phyloP scores from a whole-genome alignment of 2,797 vertebrate genomes.

The Premnoplex brunnescens region DNA sequence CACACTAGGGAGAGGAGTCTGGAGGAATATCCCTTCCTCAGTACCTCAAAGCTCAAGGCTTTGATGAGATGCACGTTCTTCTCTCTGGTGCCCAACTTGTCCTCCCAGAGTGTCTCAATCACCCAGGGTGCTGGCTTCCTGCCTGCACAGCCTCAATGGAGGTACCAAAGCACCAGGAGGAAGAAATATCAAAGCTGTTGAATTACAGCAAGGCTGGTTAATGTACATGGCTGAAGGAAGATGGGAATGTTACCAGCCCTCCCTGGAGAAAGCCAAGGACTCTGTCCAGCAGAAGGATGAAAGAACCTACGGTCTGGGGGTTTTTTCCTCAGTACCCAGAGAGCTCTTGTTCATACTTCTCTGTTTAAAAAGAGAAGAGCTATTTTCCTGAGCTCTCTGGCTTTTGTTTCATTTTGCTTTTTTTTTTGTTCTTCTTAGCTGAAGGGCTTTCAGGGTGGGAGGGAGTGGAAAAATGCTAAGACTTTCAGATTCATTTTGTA shows the following conservation, averaged over 20 bases:
- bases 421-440: not conserved
- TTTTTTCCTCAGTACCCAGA: not conserved
- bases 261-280: not conserved
- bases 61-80: not conserved
- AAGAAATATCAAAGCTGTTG: not conserved
- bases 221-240: not conserved
- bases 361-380: not conserved
- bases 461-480: not conserved
- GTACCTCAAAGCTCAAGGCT: not conserved
- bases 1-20: fast-evolving
- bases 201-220: not conserved
- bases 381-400: not conserved
- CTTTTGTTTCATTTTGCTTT: not conserved
- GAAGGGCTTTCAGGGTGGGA: not conserved
- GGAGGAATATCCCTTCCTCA: not conserved
- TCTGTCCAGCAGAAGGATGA: not conserved
- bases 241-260: not conserved
- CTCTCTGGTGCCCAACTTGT: fast-evolving
- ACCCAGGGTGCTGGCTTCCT: not conserved
- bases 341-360: not conserved
- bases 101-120: not conserved
- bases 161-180: not conserved
- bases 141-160: not conserved
- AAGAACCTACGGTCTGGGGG: not conserved
- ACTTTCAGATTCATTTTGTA: not conserved